A percentile compares a stretch with the other conserved stretches of the same genome.
phyloP scores from a whole-genome alignment of 2,797 vertebrate species.

The Anomalospiza imberbis region DNA sequence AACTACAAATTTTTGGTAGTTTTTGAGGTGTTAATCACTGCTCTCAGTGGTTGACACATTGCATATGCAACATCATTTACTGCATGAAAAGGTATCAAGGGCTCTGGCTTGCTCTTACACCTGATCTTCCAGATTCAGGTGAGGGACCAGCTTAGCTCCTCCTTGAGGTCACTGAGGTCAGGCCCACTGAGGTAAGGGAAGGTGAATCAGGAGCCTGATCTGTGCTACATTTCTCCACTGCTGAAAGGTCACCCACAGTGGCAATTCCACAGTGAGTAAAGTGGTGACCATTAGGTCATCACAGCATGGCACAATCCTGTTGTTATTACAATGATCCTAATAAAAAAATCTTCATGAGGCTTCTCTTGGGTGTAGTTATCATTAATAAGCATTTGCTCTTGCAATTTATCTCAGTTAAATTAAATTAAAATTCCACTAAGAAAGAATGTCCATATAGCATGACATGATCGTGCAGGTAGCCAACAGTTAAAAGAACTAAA shows the following conservation, averaged over 20 bases:
- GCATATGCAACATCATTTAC: neutral
- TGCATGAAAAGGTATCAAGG: neutral
- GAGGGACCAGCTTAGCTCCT: neutral
- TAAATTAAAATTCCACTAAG: neutral
- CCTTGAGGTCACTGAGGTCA: neutral
- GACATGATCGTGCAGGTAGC: neutral
- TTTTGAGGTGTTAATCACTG: neutral
- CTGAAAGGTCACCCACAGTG: neutral
- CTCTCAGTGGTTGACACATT: neutral
- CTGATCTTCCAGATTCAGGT: neutral
- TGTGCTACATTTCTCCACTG: neutral
- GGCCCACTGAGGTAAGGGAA: neutral
- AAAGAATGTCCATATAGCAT: neutral
- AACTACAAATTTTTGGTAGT: neutral
- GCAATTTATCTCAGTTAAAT: neutral
- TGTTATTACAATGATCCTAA: neutral
- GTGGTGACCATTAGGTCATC: neutral
- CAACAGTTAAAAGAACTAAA: neutral
- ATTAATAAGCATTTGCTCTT: neutral
- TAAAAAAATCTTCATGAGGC: neutral
- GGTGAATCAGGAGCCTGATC: neutral
- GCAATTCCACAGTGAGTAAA: neutral
- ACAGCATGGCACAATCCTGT: neutral
- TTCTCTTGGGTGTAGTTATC: neutral
- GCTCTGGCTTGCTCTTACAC: neutral